Percentiles rank a stretch among this genome's conserved stretches.
phyloP scores from a whole-genome alignment of 2,888 invertebrate species.

The Thecocarcelia acutangulata region DNA sequence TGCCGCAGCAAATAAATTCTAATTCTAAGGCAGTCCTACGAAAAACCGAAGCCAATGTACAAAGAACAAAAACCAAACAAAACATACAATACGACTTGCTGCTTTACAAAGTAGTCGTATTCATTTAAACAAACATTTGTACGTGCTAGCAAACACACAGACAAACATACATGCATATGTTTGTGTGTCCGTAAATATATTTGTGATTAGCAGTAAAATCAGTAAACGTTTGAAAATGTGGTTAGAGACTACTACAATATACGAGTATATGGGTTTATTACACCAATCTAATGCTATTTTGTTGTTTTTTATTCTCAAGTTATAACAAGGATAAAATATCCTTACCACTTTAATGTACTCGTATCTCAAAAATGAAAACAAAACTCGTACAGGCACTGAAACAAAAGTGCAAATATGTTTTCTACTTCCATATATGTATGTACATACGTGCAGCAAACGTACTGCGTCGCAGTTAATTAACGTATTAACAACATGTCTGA shows the following conservation, averaged over 20 bases:
- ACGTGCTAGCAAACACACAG: background rate
- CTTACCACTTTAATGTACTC: conserved; percentile 3
- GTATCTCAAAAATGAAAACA: background rate
- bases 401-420: background rate
- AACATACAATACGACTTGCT: conserved; percentile 39
- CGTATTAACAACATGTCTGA: conserved; percentile 71
- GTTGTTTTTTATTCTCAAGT: conserved; percentile 43
- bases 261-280: conserved; percentile 46
- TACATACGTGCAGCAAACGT: too few species aligned
- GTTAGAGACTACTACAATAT: background rate
- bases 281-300: conserved; percentile 50
- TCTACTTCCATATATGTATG: background rate
- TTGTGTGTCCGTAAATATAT: background rate
- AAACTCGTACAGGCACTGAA: background rate
- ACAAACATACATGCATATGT: background rate
- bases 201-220: background rate
- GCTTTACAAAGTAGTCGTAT: conserved; percentile 5
- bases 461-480: conserved; percentile 71
- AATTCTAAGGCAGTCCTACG: conserved; percentile 22
- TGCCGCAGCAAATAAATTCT: conserved; percentile 48
- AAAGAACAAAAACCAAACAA: background rate
- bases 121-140: background rate
- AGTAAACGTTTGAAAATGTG: conserved; percentile 2
- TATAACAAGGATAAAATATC: conserved; percentile 46
- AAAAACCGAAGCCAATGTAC: conserved; percentile 12